A percentile compares a stretch with the other conserved stretches of the same genome.
These are phyloP conservation scores for Paracanthobrama guichenoti DNA, from an alignment of 2,113 vertebrate species.

Conservation along the genomic window DNA sequence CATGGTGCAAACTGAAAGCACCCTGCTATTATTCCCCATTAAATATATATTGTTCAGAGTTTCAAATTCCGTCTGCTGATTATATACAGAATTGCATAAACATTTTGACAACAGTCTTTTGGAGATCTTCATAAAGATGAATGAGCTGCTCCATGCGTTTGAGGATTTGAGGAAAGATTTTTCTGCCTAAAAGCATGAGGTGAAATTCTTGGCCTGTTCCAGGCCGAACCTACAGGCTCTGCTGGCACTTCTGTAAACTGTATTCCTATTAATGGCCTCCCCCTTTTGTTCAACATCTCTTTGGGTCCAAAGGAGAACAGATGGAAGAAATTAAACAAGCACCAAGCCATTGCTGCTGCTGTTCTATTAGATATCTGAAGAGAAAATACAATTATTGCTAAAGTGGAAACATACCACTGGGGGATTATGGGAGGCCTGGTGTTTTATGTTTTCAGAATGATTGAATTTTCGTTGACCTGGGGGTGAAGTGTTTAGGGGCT, in stretches of 20 bases:
- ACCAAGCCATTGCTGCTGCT: constrained; percentile 83
- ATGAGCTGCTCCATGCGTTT: background rate
- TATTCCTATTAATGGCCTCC: constrained; percentile 71
- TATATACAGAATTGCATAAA: constrained; percentile 10
- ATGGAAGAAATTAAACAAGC: constrained; percentile 87
- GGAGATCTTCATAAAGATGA: constrained; percentile 9
- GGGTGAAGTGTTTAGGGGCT: constrained; percentile 36
- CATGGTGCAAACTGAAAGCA: background rate
- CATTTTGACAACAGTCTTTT: constrained; percentile 4
- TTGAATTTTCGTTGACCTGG: constrained; percentile 49
- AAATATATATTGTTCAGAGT: background rate
- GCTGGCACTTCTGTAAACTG: constrained; percentile 59
- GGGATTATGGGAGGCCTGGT: constrained; percentile 81
- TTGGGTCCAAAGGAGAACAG: constrained; percentile 77
- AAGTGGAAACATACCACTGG: constrained; percentile 91
- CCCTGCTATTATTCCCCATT: background rate
- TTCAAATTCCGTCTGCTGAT: constrained; percentile 13
- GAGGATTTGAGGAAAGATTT: background rate
- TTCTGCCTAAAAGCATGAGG: constrained; percentile 14
- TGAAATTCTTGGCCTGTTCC: constrained; percentile 8
- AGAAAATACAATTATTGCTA: constrained; percentile 92
- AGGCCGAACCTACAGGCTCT: background rate
- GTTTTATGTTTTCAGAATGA: constrained; percentile 79
- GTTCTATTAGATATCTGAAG: constrained; percentile 89
- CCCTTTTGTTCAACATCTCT: constrained; percentile 67